Conservation (phyloP, 2,888 invertebrate species). For the Caenorhabditis uteleia region DNA sequence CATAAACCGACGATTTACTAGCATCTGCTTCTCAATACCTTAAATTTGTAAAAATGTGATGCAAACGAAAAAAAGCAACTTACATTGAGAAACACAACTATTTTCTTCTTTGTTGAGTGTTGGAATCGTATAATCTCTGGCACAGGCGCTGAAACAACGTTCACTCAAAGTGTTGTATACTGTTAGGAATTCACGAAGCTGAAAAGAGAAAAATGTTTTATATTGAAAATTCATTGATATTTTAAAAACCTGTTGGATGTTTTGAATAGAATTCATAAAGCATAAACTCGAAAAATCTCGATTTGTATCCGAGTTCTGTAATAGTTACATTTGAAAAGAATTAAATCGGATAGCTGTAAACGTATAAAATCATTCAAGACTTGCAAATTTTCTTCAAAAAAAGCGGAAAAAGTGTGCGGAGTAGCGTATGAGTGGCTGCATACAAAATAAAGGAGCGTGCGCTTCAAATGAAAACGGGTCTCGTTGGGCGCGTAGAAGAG, state of each 20-base stretch:
- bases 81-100: constrained; percentile 55
- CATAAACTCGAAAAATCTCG: constrained; percentile 6
- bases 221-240: not conserved
- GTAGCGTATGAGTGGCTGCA: no score
- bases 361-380: no score
- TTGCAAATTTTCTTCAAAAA: no score
- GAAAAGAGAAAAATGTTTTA: constrained; percentile 28
- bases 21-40: constrained; percentile 68
- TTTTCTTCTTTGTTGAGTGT: constrained; percentile 46
- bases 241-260: constrained; percentile 30
- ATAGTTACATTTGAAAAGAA: not conserved
- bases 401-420: no score
- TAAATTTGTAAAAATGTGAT: constrained; percentile 7
- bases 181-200: constrained; percentile 65
- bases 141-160: constrained; percentile 61
- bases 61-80: constrained; percentile 9
- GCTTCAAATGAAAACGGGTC: no score
- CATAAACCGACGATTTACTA: constrained; percentile 65
- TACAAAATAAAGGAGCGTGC: no score
- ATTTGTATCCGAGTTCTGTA: not conserved
- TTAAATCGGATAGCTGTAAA: no score
- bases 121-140: constrained; percentile 58
- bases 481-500: no score
- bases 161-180: constrained; percentile 67
- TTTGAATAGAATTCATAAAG: constrained; percentile 42